Conservation (phyloP, 2,888 invertebrate species). For the Parthenolecanium corni region DNA sequence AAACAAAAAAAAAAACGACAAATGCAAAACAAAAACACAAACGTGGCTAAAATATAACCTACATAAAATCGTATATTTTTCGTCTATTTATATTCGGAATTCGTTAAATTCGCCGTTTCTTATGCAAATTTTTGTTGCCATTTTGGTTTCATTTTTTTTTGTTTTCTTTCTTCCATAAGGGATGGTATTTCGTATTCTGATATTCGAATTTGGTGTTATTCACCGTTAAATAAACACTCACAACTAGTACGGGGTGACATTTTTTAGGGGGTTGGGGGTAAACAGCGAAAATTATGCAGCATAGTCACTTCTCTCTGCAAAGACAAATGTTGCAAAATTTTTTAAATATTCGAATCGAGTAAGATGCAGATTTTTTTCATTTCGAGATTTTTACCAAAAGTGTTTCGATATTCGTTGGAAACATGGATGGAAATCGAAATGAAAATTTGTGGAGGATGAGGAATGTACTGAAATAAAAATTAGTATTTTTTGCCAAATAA, state of each 20-base stretch:
- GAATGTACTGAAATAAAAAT: too few species aligned
- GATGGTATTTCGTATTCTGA: neutral
- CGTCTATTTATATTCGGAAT: constrained; percentile 21
- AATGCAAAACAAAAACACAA: neutral
- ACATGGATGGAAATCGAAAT: too few species aligned
- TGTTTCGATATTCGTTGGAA: too few species aligned
- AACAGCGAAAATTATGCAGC: neutral
- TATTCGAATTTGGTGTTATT: neutral
- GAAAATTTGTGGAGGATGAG: too few species aligned
- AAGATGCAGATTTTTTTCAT: too few species aligned
- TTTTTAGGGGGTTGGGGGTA: neutral
- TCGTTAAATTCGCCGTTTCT: constrained; percentile 19
- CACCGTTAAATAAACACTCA: neutral
- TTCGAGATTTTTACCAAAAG: too few species aligned
- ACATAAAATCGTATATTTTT: constrained; percentile 23
- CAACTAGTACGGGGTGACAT: neutral
- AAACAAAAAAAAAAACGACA: neutral
- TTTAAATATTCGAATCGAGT: too few species aligned
- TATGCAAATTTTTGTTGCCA: constrained; percentile 15
- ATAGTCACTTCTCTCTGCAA: constrained; percentile 1
- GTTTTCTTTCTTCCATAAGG: neutral
- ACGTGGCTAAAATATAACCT: constrained; percentile 19
- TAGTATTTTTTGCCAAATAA: too few species aligned
- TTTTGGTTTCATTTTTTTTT: neutral
- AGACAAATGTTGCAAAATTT: neutral